Evolutionary conservation across 2,113 vertebrate species (phyloP).

Genomic region (Bos indicus): DNA sequence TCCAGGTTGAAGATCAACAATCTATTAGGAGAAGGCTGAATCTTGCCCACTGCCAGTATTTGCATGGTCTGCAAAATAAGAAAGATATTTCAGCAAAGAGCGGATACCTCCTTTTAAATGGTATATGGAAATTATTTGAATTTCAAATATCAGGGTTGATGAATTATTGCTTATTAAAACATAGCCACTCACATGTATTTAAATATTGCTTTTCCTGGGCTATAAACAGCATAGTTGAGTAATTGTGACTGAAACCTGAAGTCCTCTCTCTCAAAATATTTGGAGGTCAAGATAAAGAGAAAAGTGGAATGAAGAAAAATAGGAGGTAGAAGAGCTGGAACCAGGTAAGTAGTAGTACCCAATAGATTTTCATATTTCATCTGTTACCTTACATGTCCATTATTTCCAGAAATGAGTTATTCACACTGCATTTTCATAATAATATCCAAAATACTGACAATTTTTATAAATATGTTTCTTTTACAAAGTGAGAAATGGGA

Average conservation of each 20-base stretch:
- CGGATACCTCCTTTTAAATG: neutral
- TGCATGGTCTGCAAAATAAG: neutral
- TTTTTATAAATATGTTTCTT: neutral
- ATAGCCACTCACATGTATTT: neutral
- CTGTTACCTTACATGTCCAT: neutral
- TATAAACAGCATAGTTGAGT: neutral
- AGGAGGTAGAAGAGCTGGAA: neutral
- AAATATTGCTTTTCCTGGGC: neutral
- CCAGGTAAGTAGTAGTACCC: rapidly evolving
- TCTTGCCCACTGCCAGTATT: neutral
- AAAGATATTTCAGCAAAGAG: neutral
- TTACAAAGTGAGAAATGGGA: neutral
- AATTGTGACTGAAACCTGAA: neutral
- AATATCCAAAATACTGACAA: neutral
- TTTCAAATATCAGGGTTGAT: neutral
- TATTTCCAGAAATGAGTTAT: neutral
- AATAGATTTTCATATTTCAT: neutral
- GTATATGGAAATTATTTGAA: neutral
- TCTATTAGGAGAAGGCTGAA: neutral
- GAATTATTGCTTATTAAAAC: neutral
- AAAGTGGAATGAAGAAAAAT: neutral
- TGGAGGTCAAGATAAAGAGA: neutral
- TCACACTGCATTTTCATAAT: neutral
- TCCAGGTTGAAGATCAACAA: neutral
- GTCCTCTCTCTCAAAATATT: neutral